Evolutionary conservation across 2,113 vertebrate species (phyloP), one percentile per base, ranked within the genome.

Genomic region (Ciconia boyciana): DNA sequence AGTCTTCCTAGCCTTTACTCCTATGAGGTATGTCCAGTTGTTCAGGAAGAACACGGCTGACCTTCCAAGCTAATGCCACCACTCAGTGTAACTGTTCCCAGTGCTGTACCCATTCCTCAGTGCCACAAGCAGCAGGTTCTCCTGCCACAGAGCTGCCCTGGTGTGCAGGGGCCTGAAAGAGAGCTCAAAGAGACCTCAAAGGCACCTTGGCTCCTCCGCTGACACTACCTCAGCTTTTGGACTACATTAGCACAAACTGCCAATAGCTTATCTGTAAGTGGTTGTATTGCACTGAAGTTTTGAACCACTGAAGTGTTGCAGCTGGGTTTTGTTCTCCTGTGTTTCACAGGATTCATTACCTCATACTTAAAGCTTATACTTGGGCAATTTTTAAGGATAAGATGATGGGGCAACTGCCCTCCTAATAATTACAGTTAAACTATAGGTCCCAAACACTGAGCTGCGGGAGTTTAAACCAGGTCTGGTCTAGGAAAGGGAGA

Each of bases 201-300:
- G 39, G 39, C 39, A 60, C 26, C 39, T 48, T 2, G 0, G 44
- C 19, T 87, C 16, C 72, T 60, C n/a, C 0, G 0, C 49, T 34
- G 36, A 57, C 31, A 39, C 39, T 10, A 4, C 26, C 28, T 75
- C 72, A 54, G 55, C 32, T 65, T 57, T 54, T 48, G 36, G 44
- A 21, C 16, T 13, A 16, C 14, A 1, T 39, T 6, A 69, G 55
- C 1, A 0, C 72, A 75, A 70, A 36, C 49, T 28, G 22, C 61
- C 1, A 2, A 26, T 8, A 83, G 11, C 16, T 54, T 60, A 61
- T 48, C 36, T 68, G 9, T 6, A 74, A 69, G 39, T 13, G 15
- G 25, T 28, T 54, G 31, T 21, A 49, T 10, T 17, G 28, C n/a
- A 31, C 2, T 9, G 25, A 20, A 21, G 20, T 57, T 68, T 11